Evolutionary conservation across 2,113 vertebrate genomes (phyloP), one percentile per base, ranked within the genome.

Genomic region (Microcebus ravelobensis): DNA sequence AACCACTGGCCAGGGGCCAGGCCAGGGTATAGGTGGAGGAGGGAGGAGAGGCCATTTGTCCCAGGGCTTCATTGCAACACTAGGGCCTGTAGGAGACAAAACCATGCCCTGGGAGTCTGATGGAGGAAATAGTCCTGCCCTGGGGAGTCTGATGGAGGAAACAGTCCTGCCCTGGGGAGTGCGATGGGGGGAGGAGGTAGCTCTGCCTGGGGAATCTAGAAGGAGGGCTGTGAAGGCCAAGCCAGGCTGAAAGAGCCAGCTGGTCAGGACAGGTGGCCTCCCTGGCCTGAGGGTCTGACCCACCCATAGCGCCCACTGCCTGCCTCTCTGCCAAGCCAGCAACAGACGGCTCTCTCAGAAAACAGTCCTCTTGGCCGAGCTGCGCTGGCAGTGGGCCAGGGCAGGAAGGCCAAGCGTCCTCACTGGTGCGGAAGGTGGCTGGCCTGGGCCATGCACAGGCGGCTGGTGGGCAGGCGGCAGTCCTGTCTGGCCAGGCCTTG

Each of bases 281-380:
- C 73, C 67, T 1, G 1, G 82, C 87, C 96, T 48, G 21, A 76
- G 80, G 39, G 79, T 89, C 96, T 90, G 92, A 82, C 94, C 87
- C 79, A 82, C 86, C 82, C 82, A 70, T 76, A 9, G 48, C 71
- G 57, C 91, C 48, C 21, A 48, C 94, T 85, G 91, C 55, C 93
- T 87, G 77, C 80, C n/a, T 95, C 76, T 83, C 95, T 92, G 85
- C 93, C 87, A 97, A 84, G 89, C 86, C 36, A 1, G 89, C 27
- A 14, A 91, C 97, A 97, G 97, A 97, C 74, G 71, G 97, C 96
- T 88, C 81, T 92, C 84, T 96, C 93, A 65, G 94, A 81, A 97
- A 96, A 93, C 59, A 45, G 67, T 90, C 87, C 82, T 95, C 79
- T 93, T 81, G 96, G 90, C 96, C 50, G 27, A 86, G 82, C 88